phyloP scores from a whole-genome alignment of 2,888 invertebrate genomes.

The Micoletzkya japonica region DNA sequence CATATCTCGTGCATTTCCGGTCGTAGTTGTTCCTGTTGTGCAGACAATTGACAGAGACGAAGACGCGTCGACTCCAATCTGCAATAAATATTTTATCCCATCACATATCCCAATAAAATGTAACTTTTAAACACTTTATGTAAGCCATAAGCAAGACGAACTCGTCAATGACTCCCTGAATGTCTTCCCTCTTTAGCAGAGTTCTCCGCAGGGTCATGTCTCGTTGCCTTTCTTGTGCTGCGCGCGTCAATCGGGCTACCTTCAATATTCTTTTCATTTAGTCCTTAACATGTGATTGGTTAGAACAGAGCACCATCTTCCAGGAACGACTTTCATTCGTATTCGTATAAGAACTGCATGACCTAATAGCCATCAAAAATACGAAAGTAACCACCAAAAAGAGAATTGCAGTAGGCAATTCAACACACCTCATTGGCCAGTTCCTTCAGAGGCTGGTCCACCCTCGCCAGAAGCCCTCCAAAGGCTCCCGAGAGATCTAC shows the following conservation, averaged over 20 bases:
- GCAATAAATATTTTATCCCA: neutral
- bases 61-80: constrained; percentile 16
- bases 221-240: constrained; percentile 74
- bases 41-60: constrained; percentile 3
- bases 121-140: neutral
- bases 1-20: constrained; percentile 8
- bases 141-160: constrained; percentile 24
- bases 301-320: neutral
- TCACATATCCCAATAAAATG: constrained; percentile 31
- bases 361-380: too few species aligned
- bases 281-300: neutral
- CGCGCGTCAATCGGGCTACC: constrained; percentile 63
- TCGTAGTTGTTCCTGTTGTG: constrained; percentile 11
- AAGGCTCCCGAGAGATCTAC: constrained; percentile 59
- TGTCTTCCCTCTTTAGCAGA: constrained; percentile 53
- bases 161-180: constrained; percentile 46
- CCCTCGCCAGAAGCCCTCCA: constrained; percentile 53
- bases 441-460: constrained; percentile 37
- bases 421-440: constrained; percentile 10
- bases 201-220: constrained; percentile 74
- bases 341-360: too few species aligned
- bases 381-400: neutral
- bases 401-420: neutral
- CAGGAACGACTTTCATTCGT: neutral
- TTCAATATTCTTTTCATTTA: constrained; percentile 28